Evolutionary conservation across 2,797 vertebrate genomes (phyloP), one percentile per base, ranked within the genome.

Genomic region (Paratrypauchen microcephalus): DNA sequence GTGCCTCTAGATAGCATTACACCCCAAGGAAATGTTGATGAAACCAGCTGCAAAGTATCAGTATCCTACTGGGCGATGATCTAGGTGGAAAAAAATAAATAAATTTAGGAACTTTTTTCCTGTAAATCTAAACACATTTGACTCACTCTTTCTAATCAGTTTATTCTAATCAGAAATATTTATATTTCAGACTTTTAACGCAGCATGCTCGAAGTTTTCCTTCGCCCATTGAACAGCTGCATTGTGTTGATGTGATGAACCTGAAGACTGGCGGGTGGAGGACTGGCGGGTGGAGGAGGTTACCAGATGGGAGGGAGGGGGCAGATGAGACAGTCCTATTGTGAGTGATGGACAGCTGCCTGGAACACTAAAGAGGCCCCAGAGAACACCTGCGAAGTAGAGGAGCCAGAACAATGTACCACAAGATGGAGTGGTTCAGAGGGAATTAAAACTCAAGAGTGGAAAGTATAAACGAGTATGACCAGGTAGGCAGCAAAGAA

Each of bases 141-240:
- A 15, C 50, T 52, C 4, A 21, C 0, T 6, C 18, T 2, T 36
- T 36, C 32, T 36, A 36, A 36, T 36, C 32, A 36, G 18, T 47
- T 3, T 13, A 13, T 18, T 18, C 1, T 21, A 6, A n/a, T n/a
- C 8, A 7, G 50, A 21, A 52, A 6, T 50, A 2, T 19, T 75
- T 48, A 60, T 21, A 11, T 67, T 67, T 68, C 67, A 78, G 58
- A 60, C 30, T 85, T 73, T 82, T 55, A 39, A 60, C 1, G 32
- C 7, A 9, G 32, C 23, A n/a, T n/a, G 23, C 63, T 56, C 69
- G 68, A 21, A 11, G 81, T 39, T 69, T 62, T 73, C 54, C 78
- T 11, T 28, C 61, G 48, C 16, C 83, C 80, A 88, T 90, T 89
- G 87, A 72, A 52, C 41, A 69, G 77, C 88, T 88, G 85, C 69